Evolutionary conservation across 2,113 vertebrate genomes (phyloP).

Genomic region (Mormoops blainvillei): DNA sequence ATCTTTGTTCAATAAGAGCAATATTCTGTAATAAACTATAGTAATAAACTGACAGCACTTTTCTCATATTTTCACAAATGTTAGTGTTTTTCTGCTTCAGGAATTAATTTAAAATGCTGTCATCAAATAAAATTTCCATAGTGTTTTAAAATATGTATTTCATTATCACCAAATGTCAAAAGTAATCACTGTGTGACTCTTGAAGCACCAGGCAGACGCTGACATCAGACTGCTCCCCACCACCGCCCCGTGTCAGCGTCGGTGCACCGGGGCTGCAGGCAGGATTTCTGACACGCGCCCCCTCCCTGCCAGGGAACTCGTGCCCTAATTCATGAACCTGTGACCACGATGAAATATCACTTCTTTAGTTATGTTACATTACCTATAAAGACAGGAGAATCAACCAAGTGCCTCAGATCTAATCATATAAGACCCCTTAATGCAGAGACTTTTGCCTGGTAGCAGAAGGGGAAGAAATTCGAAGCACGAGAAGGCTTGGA

Average conservation of each 20-base stretch:
- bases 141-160: background rate
- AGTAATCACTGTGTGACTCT: background rate
- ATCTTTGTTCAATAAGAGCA: background rate
- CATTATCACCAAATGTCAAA: background rate
- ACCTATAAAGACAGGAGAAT: background rate
- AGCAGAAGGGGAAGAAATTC: background rate
- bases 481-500: background rate
- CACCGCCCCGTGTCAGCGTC: accelerated
- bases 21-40: background rate
- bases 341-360: background rate
- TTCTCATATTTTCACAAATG: background rate
- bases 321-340: background rate
- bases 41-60: background rate
- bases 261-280: background rate
- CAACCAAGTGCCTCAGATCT: background rate
- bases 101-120: background rate
- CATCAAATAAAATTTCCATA: background rate
- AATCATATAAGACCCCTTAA: background rate
- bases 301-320: accelerated
- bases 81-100: background rate
- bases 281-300: background rate
- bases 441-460: background rate
- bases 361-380: background rate
- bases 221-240: background rate
- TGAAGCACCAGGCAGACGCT: background rate